Evolutionary conservation across 2,113 vertebrate species (phyloP).

Genomic region (Rhadina sibilatrix): DNA sequence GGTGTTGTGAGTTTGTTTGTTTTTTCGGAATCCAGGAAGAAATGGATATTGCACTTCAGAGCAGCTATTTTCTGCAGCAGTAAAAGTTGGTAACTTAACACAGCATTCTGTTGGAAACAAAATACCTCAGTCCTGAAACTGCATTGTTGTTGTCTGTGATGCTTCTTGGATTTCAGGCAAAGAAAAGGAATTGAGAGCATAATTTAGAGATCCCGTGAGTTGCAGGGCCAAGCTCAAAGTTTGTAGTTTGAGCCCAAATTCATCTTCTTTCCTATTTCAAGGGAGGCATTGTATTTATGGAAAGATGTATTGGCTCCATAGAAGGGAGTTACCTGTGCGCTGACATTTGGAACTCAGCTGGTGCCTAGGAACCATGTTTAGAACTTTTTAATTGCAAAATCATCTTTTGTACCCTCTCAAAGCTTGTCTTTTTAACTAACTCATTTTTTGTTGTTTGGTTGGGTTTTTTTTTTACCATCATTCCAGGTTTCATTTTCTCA

Average conservation of each 20-base stretch:
- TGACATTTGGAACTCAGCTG: not conserved
- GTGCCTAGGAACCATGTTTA: not conserved
- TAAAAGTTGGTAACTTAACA: not conserved
- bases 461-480: not conserved
- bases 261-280: not conserved
- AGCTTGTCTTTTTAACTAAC: not conserved
- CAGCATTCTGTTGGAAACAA: not conserved
- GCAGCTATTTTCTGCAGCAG: not conserved
- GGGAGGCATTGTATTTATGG: not conserved
- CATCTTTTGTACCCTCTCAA: rapidly evolving
- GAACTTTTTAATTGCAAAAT: not conserved
- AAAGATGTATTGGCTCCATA: not conserved
- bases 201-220: not conserved
- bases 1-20: not conserved
- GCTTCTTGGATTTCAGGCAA: not conserved
- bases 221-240: not conserved
- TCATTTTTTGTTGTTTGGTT: rapidly evolving
- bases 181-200: not conserved
- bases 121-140: not conserved
- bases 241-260: not conserved
- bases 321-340: not conserved
- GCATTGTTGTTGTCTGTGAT: not conserved
- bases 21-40: not conserved
- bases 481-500: not conserved
- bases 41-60: not conserved